Percentiles rank a stretch among this genome's conserved stretches.
phyloP scores from a whole-genome alignment of 2,797 vertebrate species.

The Capromys pilorides region DNA sequence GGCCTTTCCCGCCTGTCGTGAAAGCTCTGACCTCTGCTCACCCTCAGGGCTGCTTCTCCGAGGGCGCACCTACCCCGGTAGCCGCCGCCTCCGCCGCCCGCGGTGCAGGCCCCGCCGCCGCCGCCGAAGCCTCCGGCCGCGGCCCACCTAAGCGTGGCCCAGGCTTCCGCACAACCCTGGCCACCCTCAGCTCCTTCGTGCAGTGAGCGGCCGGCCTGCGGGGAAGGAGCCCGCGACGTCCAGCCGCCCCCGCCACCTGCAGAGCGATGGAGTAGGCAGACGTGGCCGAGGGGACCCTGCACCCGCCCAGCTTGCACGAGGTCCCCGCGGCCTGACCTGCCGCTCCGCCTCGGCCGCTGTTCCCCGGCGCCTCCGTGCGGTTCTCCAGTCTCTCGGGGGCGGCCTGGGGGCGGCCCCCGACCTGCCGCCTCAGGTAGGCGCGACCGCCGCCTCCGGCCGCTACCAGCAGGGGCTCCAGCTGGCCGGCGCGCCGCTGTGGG shows the following conservation, averaged over 20 bases:
- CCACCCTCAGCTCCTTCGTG: constrained; percentile 91
- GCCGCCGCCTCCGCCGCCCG: constrained; percentile 93
- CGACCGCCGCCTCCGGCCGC: constrained; percentile 95
- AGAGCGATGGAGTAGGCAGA: background rate
- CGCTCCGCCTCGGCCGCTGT: constrained; percentile 88
- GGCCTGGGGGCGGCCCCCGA: constrained; percentile 84
- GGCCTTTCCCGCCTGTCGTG: background rate
- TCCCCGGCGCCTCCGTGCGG: constrained; percentile 85
- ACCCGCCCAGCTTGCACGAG: background rate
- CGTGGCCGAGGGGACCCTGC: background rate
- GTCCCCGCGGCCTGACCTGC: constrained; percentile 86
- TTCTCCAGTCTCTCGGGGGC: constrained; percentile 91
- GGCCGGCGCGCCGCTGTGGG: constrained; percentile 79
- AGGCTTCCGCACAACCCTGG: constrained; percentile 89
- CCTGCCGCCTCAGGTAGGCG: constrained; percentile 91
- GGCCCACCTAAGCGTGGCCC: constrained; percentile 90
- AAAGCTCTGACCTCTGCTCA: background rate
- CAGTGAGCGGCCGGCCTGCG: constrained; percentile 89
- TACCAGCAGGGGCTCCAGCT: constrained; percentile 91
- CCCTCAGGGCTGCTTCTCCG: background rate
- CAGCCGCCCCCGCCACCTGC: constrained; percentile 92
- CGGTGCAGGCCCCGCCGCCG: constrained; percentile 93
- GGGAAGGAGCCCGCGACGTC: constrained; percentile 84
- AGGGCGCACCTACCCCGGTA: constrained; percentile 88
- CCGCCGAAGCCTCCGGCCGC: constrained; percentile 93